Conservation (phyloP, 1,140 invertebrate species). For the Hesperophylax magnus region DNA sequence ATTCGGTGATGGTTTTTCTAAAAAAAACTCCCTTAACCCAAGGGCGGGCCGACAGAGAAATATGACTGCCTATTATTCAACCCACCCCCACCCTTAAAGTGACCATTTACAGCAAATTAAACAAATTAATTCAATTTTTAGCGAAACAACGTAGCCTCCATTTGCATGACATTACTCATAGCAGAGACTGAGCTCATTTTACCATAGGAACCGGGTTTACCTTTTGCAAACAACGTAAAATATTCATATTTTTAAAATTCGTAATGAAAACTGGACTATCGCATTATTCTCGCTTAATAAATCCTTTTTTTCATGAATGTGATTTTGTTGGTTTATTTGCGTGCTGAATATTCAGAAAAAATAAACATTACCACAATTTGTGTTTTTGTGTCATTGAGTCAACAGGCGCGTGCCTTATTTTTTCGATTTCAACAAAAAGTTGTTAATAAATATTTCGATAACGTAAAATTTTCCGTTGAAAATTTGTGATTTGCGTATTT, state of each 20-base stretch:
- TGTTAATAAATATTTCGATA: too few species aligned
- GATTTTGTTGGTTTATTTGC: too few species aligned
- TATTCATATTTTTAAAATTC: slow-evolving; percentile 31
- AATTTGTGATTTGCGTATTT: too few species aligned
- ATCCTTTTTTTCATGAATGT: slow-evolving; percentile 1
- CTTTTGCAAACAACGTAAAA: slow-evolving; percentile 12
- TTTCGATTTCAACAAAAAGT: too few species aligned
- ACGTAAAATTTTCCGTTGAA: too few species aligned
- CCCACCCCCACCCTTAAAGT: slow-evolving; percentile 21
- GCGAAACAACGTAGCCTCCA: slow-evolving; percentile 20
- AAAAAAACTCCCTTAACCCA: not conserved
- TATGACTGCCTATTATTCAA: slow-evolving; percentile 34
- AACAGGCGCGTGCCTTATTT: too few species aligned
- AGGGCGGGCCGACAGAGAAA: slow-evolving; percentile 17
- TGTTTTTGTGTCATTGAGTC: too few species aligned
- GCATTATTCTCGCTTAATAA: not conserved
- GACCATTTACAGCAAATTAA: slow-evolving; percentile 52
- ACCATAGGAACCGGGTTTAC: not conserved
- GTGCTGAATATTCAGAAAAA: too few species aligned
- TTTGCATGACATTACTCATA: slow-evolving; percentile 32
- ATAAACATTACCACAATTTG: too few species aligned
- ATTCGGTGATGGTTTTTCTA: not conserved
- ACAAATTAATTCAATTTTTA: slow-evolving; percentile 53
- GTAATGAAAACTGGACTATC: not conserved
- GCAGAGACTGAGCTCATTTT: not conserved